Conservation (phyloP, 2,797 vertebrate genomes). For the Octomys mimax region DNA sequence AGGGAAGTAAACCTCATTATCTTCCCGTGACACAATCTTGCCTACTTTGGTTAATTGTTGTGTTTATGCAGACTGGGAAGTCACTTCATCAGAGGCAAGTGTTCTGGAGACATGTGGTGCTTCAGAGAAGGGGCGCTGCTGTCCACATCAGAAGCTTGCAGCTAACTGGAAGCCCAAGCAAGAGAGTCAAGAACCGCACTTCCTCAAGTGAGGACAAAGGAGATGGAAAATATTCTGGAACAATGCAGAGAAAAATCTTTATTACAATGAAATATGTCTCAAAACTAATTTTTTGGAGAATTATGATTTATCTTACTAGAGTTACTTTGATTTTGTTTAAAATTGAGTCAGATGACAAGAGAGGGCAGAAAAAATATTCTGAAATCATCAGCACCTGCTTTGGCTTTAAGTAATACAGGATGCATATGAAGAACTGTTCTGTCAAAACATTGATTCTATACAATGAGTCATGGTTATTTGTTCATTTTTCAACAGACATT, state of each 20-base stretch:
- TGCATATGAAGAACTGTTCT: neutral
- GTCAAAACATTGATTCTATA: neutral
- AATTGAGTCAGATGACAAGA: neutral
- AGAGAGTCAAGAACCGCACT: neutral
- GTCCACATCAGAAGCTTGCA: neutral
- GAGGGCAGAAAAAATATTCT: neutral
- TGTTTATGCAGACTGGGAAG: conserved; percentile 59
- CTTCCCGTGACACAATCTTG: conserved; percentile 72
- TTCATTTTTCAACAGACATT: conserved; percentile 33
- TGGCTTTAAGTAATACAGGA: neutral
- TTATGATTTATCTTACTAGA: neutral
- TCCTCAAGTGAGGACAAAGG: neutral
- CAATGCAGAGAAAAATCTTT: neutral
- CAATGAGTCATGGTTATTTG: neutral
- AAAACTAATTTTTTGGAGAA: neutral
- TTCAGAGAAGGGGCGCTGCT: neutral
- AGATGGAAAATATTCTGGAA: neutral
- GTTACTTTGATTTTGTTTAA: conserved; percentile 49
- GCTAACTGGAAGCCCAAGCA: neutral
- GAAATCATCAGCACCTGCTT: neutral
- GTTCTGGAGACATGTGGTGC: conserved; percentile 26
- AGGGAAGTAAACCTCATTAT: conserved; percentile 80
- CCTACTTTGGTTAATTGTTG: conserved; percentile 79
- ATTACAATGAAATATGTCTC: neutral
- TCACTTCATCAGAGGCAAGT: conserved; percentile 53